Evolutionary conservation across 2,113 vertebrate genomes (phyloP), one percentile per base, ranked within the genome.

Genomic region (Gnathonemus echidnorhynchus): DNA sequence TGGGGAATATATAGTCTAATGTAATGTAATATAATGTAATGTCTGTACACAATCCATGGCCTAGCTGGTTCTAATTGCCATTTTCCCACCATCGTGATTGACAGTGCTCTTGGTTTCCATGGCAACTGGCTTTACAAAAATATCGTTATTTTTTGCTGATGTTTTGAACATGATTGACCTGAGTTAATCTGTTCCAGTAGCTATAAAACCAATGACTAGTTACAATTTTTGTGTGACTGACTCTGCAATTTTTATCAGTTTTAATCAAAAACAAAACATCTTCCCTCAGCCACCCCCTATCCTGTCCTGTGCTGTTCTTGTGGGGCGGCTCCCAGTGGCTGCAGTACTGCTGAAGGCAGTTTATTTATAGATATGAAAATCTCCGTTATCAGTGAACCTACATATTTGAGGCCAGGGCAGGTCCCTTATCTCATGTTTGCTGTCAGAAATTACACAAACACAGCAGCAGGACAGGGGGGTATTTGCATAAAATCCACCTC

Each of bases 81-180:
- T 89, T 80, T 89, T 17, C 17, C 77, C 13, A n/a, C 21, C 8
- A 21, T 53, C 17, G 9, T 42, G 74, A 53, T 27, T 50, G 70
- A 39, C 21, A 27, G 17, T 66, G 11, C 27, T 52, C 53, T 52
- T 46, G 11, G 48, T 90, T 70, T 89, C 88, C 45, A 90, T 90
- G 90, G 88, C 56, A 90, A 90, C 80, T 49, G 31, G 56, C 46
- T 86, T 62, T 89, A 52, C 46, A 83, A 27, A 13, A 83, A 53
- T 31, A 35, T 49, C 70, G 6, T n/a, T 19, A 53, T 42, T 48
- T 48, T 66, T 53, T 83, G 49, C 49, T 53, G 70, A 53, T 83
- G 21, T n/a, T 86, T 58, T 11, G 9, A n/a, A 46, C 21, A 66
- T 15, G n/a, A 85, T 24, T 5, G 7, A 10, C 17, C 10, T 74